phyloP scores from a whole-genome alignment of 2,113 vertebrate species.

The Lipophrys pholis region DNA sequence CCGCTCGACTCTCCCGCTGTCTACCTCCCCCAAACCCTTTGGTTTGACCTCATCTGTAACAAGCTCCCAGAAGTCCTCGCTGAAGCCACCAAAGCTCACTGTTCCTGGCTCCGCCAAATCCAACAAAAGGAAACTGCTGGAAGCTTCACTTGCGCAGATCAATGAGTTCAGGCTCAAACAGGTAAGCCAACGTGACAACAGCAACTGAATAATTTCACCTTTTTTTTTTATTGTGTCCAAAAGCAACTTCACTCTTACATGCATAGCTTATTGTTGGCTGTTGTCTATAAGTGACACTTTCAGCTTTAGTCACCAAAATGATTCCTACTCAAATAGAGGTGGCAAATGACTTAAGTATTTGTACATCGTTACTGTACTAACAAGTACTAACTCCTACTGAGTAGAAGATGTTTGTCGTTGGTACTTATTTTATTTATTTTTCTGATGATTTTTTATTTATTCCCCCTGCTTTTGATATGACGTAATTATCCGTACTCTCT shows the following conservation, averaged over 20 bases:
- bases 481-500: too few species aligned
- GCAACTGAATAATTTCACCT: constrained; percentile 2
- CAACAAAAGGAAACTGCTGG: constrained; percentile 94
- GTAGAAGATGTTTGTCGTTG: too few species aligned
- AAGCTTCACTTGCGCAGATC: constrained; percentile 89
- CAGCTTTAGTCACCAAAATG: too few species aligned
- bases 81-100: constrained; percentile 62
- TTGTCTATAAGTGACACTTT: too few species aligned
- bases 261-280: constrained; percentile 1
- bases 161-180: constrained; percentile 93
- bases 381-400: too few species aligned
- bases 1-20: constrained; percentile 62
- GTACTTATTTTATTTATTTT: too few species aligned
- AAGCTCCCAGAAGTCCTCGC: constrained; percentile 64
- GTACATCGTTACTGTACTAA: too few species aligned
- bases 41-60: constrained; percentile 74
- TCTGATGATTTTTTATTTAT: too few species aligned
- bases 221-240: not conserved
- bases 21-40: constrained; percentile 80
- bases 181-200: constrained; percentile 77
- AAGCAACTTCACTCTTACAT: constrained; percentile 5
- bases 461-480: too few species aligned
- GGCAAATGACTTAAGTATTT: too few species aligned
- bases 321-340: too few species aligned
- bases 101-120: constrained; percentile 85